Base-by-base conservation (phyloP, 2,797 vertebrate species). In the Enteromius argenteus region DNA sequence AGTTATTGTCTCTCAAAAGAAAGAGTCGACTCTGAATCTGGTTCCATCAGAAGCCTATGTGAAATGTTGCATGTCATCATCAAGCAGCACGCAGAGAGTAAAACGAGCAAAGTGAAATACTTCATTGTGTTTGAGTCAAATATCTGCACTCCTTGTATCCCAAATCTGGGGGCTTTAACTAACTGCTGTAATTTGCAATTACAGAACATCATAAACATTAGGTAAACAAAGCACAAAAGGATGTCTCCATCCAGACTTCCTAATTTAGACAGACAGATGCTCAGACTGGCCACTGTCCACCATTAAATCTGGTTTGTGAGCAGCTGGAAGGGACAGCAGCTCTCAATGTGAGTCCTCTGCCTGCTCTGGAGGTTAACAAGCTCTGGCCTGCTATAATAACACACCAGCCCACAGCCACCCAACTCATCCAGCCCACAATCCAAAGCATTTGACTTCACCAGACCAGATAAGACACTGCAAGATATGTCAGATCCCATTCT, bases 391-490 rank as follows among this genome's bases (percentile, higher is more conserved):
- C 71, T 69, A 44, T 75, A 68, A 80, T 19, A 80, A 76, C 76
- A 82, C 46, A 37, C 17, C 53, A 39, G 67, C 56, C 27, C 58
- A 13, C 35, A 72, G 67, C 19, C 56, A 67, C 56, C 51, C 37
- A 42, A 42, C 60, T 64, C 49, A 71, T 30, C 42, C 56, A 32
- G 21, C 19, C 39, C 84, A 67, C 49, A n/a, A n/a, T 42, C 5
- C 51, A 62, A 14, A 77, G 39, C 23, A 30, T 67, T 67, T 56
- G 75, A 77, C 49, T 83, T 49, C 11, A 51, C 58, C 72, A 79
- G 77, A 68, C 37, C 62, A 39, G 69, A 88, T 79, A 85, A 85
- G 56, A 78, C 76, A 85, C 39, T 30, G 23, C 32, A 42, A 81
- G 53, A 81, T 87, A 58, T 79, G 62, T 85, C 62, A 49, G 27